Evolutionary conservation across 1,140 invertebrate species (phyloP).

Genomic region (silkworm (Bombyx mori)): ASM3026992v2 NC_085129.1:10580501-10581000

Average conservation of each 20-base stretch:
- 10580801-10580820: background rate
- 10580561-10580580: background rate
- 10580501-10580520: too few species aligned
- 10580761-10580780: too few species aligned
- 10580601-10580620: too few species aligned
- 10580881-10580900: background rate
- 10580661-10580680: conserved; percentile 35
- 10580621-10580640: too few species aligned
- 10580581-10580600: conserved; percentile 10
- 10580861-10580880: background rate
- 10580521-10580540: conserved; percentile 5
- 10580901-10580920: background rate
- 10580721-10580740: conserved; percentile 13
- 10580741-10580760: too few species aligned
- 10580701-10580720: conserved; percentile 18
- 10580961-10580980: too few species aligned
- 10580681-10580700: conserved; percentile 28
- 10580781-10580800: background rate
- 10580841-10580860: background rate
- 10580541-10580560: conserved; percentile 5
- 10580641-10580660: conserved; percentile 22
- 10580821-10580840: background rate
- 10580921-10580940: background rate
- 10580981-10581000: too few species aligned
- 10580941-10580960: too few species aligned